A percentile compares a stretch with the other conserved stretches of the same genome.
Evolutionary conservation across 92 coral and sea anemone species (phyloP).

Genomic region (Metridium senile): DNA sequence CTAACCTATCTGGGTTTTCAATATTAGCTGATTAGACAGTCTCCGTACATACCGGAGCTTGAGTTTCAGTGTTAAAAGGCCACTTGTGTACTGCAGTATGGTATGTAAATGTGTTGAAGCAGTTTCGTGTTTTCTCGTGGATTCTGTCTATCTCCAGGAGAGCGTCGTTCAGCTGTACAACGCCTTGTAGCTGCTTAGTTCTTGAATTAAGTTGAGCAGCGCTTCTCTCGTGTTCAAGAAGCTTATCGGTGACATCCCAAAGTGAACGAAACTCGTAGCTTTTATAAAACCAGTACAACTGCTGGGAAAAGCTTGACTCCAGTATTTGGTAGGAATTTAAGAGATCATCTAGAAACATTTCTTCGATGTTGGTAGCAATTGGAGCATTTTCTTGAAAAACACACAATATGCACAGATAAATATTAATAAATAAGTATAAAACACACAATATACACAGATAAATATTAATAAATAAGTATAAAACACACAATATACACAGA

Average conservation of each 20-base stretch:
- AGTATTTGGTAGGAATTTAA: conserved; percentile 26
- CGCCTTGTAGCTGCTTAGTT: conserved; percentile 23
- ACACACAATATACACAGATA: too few relatives aligned
- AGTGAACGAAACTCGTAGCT: conserved; percentile 37
- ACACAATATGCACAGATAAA: too few relatives aligned
- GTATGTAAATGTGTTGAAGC: not conserved
- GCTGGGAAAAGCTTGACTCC: conserved; percentile 10
- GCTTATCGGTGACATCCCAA: conserved; percentile 15
- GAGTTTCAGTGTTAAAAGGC: not conserved
- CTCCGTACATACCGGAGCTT: not conserved
- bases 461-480: too few relatives aligned
- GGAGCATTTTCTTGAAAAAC: too few relatives aligned
- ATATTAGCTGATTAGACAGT: too few relatives aligned
- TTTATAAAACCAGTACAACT: conserved; percentile 24
- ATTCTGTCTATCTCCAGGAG: conserved; percentile 1
- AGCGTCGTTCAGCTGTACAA: conserved; percentile 22
- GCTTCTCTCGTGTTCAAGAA: not conserved
- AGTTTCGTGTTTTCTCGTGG: not conserved
- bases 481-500: too few relatives aligned
- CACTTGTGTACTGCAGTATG: not conserved
- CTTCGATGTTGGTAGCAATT: conserved; percentile 3
- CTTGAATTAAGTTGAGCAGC: too few relatives aligned
- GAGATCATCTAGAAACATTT: conserved; percentile 34
- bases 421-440: too few relatives aligned
- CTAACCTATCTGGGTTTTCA: too few relatives aligned